A percentile compares a stretch with the other conserved stretches of the same genome.
Conservation (phyloP, 2,888 invertebrate species). For the Timema podura region DNA sequence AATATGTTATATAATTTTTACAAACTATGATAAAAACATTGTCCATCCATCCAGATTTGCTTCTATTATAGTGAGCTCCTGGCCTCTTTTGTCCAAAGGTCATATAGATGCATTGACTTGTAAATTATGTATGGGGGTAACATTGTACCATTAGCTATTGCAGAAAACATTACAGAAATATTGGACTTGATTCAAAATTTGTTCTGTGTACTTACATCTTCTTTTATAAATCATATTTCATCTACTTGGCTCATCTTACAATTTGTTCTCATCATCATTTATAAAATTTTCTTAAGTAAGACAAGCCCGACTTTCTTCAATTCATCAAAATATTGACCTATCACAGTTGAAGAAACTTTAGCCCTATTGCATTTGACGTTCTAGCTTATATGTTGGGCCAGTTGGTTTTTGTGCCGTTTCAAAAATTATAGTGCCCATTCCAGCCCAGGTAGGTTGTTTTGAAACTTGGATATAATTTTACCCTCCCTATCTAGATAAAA, state of each 20-base stretch:
- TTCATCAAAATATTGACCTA: conserved; percentile 33
- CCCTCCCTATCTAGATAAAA: background rate
- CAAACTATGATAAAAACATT: conserved; percentile 36
- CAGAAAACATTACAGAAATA: conserved; percentile 43
- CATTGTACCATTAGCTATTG: conserved; percentile 40
- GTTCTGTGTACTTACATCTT: conserved; percentile 41
- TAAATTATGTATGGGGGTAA: conserved; percentile 45
- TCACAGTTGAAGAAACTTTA: conserved; percentile 25
- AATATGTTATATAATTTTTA: conserved; percentile 34
- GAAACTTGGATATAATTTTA: conserved; percentile 23
- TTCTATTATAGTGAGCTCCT: conserved; percentile 39
- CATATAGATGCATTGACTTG: conserved; percentile 42
- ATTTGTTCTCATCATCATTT: conserved; percentile 37
- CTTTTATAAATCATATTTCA: conserved; percentile 34
- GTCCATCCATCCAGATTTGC: conserved; percentile 38
- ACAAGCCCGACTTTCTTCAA: conserved; percentile 25
- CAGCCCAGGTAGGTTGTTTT: conserved; percentile 35
- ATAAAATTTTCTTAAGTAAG: conserved; percentile 35
- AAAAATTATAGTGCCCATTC: conserved; percentile 35
- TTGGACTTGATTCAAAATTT: conserved; percentile 40
- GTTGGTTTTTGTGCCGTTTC: conserved; percentile 22
- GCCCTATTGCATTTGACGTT: conserved; percentile 35
- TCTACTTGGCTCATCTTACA: conserved; percentile 39
- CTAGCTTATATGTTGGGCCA: conserved; percentile 27
- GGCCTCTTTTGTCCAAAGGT: conserved; percentile 42